Evolutionary conservation across 2,888 invertebrate species (phyloP).

Genomic region (Cephus pulcher): DNA sequence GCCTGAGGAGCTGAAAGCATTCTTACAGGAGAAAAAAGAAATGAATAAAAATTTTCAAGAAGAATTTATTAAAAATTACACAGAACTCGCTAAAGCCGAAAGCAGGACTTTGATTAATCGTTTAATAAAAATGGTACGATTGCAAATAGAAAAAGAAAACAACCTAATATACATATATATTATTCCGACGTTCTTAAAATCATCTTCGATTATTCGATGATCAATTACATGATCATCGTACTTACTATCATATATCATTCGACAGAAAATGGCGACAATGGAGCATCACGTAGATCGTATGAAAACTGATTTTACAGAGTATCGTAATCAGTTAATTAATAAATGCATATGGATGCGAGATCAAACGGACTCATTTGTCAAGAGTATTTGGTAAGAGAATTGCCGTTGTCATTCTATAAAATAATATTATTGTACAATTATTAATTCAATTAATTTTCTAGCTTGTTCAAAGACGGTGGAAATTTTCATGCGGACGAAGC

Average conservation of each 20-base stretch:
- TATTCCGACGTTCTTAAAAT: background rate
- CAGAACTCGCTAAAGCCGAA: background rate
- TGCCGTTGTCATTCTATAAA: background rate
- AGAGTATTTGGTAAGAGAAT: conserved; percentile 27
- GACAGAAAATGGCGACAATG: background rate
- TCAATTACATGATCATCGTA: background rate
- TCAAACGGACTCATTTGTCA: conserved; percentile 29
- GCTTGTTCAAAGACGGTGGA: conserved; percentile 37
- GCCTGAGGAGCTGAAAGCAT: background rate
- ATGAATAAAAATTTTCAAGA: conserved; percentile 10
- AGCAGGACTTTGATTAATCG: background rate
- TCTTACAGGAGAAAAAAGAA: conserved; percentile 15
- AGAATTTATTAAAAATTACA: conserved; percentile 1
- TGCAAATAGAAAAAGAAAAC: background rate
- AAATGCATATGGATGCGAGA: conserved; percentile 20
- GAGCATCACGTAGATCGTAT: background rate
- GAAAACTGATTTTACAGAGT: background rate
- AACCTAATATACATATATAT: background rate
- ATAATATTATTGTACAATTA: background rate
- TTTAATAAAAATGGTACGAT: background rate
- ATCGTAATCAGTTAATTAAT: conserved; percentile 12
- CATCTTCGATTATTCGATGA: background rate
- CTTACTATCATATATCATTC: background rate
- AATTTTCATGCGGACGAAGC: conserved; percentile 32
- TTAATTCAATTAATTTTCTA: conserved; percentile 13